Base-by-base conservation (phyloP, 2,888 invertebrate species). In the Brachylomia viminalis region DNA sequence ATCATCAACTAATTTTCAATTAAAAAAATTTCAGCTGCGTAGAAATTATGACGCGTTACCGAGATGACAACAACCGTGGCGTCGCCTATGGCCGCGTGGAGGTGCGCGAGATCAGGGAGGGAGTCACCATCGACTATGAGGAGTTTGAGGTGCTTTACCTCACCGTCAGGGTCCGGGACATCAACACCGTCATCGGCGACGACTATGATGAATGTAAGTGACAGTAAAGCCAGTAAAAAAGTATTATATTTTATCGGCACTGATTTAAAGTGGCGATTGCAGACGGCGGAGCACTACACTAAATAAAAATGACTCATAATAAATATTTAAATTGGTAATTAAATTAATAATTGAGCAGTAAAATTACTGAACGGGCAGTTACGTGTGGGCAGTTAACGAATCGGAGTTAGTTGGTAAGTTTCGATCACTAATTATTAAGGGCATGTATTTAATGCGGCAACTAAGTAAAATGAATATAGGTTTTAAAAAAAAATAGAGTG, bases 131-230 rank as follows among this genome's bases (percentile, higher is more conserved):
- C 49, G 97, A 97, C 92, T 97, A 95, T 88, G 97, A 97, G 89
- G 93, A 94, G 90, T 97, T 97, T 83, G 97, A 97, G 84, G 95
- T 97, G 27, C 92, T 97, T 38, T 97, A 97, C 90, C 93, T 97
- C 64, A 93, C 93, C 0, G 92, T 97, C 58, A 90, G 94, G 52
- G 97, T 97, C 3, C 92, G 92, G 1, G 97, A 97, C 84, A 85
- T 86, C 1, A 94, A 96, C 66, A 97, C 97, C 0, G 92, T 92
- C 65, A 88, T 95, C n/a, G 96, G 97, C 68, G 92, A 93, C 0
- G 92, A 94, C 61, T 95, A 92, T 58, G 96, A 97, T 79, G 96
- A 96, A 90, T 96, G 97, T 97, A 92, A 92, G 93, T 90, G 47
- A 8, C n/a, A 61, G n/a, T 38, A 27, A 38, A n/a, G 13, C 20